Base-by-base conservation (phyloP, 2,797 vertebrate genomes). In the Neostethus bicornis region DNA sequence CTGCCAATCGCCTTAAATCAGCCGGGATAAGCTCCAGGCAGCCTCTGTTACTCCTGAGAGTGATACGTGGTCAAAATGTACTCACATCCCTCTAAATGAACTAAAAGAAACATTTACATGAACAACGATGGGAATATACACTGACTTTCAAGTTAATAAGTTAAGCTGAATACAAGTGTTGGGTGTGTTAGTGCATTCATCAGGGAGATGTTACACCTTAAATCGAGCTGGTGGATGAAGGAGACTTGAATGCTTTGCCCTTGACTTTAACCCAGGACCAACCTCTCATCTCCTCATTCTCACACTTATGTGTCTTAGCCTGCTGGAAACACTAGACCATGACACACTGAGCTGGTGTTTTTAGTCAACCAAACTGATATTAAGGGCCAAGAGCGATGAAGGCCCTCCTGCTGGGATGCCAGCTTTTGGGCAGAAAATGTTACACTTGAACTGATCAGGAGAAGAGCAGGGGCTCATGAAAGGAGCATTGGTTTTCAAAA, bases 221-320 rank as follows among this genome's bases (percentile, higher is more conserved):
- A 70, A 80, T 84, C 75, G 73, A 81, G 69, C 73, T 57, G 51
- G 62, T 47, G 71, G 72, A 79, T 70, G 68, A 77, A 75, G 70
- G 67, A 83, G 70, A 83, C 68, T 73, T 74, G 76, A 87, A 75
- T 81, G 73, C 69, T 81, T 79, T 75, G 83, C 86, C 85, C 85
- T 87, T 89, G 84, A 81, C 77, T 88, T 82, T 86, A 81, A 82
- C 75, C 85, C 79, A 83, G 73, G 47, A 61, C 72, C 74, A 66
- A 73, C 53, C 81, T 72, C 63, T 52, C 48, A 20, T 78, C 58
- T 82, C 75, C 54, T 67, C 29, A 2, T 77, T 82, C 71, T 85
- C 83, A 83, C 79, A 78, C 75, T 73, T 73, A 64, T 46, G 38
- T 19, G 14, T 70, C 61, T 42, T 44, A 58, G 73, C 61, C 53